A percentile compares a stretch with the other conserved stretches of the same genome.
Conservation (phyloP, 1,140 invertebrate species). For the Macrotrachela quadricornifera region DNA sequence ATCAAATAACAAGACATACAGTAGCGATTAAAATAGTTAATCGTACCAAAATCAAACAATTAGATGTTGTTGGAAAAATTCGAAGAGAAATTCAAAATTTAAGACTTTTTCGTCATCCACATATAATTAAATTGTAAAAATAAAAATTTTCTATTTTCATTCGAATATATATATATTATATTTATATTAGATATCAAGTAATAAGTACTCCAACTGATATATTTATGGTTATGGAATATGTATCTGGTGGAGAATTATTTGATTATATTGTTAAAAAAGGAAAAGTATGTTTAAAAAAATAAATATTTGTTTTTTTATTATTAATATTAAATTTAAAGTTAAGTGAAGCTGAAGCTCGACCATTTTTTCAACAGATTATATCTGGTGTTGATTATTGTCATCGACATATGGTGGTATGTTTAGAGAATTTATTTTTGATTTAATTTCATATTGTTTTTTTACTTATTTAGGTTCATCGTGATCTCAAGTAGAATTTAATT, state of each 20-base stretch:
- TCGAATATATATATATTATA: not conserved
- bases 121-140: slow-evolving; percentile 93
- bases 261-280: slow-evolving; percentile 98
- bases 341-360: slow-evolving; percentile 25
- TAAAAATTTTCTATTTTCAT: not conserved
- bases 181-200: slow-evolving; percentile 42
- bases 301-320: not conserved
- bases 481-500: no score
- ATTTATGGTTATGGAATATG: slow-evolving; percentile 99
- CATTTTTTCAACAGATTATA: slow-evolving; percentile 88
- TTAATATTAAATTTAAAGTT: slow-evolving; percentile 13
- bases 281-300: slow-evolving; percentile 36
- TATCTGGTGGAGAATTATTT: slow-evolving; percentile 91
- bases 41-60: slow-evolving; percentile 88
- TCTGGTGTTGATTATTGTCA: slow-evolving; percentile 98
- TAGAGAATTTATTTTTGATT: not conserved
- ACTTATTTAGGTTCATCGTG: no score
- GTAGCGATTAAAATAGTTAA: slow-evolving; percentile 98
- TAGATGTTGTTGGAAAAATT: slow-evolving; percentile 98
- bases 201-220: slow-evolving; percentile 88
- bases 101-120: slow-evolving; percentile 91
- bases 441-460: not conserved
- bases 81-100: slow-evolving; percentile 94
- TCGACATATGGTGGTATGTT: slow-evolving; percentile 87
- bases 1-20: slow-evolving; percentile 88